These are phyloP conservation scores for Capitulum mitella DNA, from an alignment of 2,888 invertebrate species.

Conservation along the genomic window DNA sequence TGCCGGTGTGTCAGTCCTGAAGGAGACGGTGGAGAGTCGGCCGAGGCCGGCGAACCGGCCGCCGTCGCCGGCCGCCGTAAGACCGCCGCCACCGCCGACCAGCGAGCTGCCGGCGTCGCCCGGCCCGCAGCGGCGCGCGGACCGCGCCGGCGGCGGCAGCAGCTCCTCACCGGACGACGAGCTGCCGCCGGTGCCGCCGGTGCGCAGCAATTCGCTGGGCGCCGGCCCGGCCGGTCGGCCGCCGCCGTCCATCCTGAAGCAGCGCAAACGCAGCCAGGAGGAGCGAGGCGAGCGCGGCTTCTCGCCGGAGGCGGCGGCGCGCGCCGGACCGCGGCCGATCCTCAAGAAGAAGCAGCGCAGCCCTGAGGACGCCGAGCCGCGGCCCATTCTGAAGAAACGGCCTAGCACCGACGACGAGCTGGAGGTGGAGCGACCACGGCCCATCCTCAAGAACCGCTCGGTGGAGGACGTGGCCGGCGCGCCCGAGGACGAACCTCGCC, in stretches of 20 bases:
- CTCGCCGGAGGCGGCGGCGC: conserved; percentile 55
- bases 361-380: conserved; percentile 54
- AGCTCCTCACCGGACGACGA: conserved; percentile 26
- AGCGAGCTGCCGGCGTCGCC: neutral
- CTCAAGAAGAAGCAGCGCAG: conserved; percentile 77
- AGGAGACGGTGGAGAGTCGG: neutral
- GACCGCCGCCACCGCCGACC: neutral
- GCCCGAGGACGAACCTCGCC: conserved; percentile 33
- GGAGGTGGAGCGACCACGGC: conserved; percentile 63
- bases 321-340: conserved; percentile 55
- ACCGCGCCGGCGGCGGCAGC: conserved; percentile 27
- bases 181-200: conserved; percentile 5
- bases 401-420: conserved; percentile 62
- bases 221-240: conserved; percentile 46
- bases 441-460: conserved; percentile 67
- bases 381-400: conserved; percentile 80
- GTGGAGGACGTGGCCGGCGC: conserved; percentile 42
- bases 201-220: conserved; percentile 36
- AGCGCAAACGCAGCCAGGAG: conserved; percentile 57
- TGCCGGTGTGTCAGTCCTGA: neutral
- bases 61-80: neutral
- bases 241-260: conserved; percentile 48
- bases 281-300: conserved; percentile 54
- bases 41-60: neutral
- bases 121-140: conserved; percentile 19